A percentile compares a stretch with the other conserved stretches of the same genome.
Evolutionary conservation across 2,888 invertebrate genomes (phyloP).

Genomic region (Ochropacha duplaris): DNA sequence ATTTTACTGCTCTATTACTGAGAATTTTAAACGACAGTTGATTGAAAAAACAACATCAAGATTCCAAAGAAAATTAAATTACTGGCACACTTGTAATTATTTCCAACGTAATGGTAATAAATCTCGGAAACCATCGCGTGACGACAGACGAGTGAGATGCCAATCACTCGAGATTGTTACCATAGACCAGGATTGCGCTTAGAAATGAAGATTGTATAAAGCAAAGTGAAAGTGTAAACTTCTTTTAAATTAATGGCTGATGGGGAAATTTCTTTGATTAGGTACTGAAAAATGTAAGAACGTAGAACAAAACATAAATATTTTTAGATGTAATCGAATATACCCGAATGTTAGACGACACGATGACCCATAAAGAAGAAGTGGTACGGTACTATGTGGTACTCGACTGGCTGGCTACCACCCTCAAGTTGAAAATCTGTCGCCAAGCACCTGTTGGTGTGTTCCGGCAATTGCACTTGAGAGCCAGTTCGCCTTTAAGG

Average conservation of each 20-base stretch:
- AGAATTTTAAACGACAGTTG: slow-evolving; percentile 19
- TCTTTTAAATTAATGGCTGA: not conserved
- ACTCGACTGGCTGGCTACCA: no score
- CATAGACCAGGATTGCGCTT: slow-evolving; percentile 9
- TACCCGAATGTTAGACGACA: no score
- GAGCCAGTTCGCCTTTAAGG: no score
- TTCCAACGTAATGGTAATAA: slow-evolving; percentile 40
- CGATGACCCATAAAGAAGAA: no score
- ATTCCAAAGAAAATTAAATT: slow-evolving; percentile 37
- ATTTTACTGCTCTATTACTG: not conserved
- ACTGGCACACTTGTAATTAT: slow-evolving; percentile 38
- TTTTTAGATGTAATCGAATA: no score
- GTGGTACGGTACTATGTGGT: no score
- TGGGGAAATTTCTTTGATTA: not conserved
- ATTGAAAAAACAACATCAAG: slow-evolving; percentile 30
- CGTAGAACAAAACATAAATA: no score
- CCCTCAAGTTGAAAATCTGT: no score
- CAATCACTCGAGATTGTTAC: slow-evolving; percentile 21
- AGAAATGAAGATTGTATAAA: not conserved
- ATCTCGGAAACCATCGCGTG: slow-evolving; percentile 44
- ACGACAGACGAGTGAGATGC: slow-evolving; percentile 30
- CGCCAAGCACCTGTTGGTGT: no score
- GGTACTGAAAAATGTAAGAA: no score
- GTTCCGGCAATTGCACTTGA: no score
- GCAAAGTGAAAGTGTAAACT: not conserved